Percentiles rank a stretch among this genome's conserved stretches.
Evolutionary conservation across 1,140 invertebrate genomes (phyloP).

Genomic region (Drosophila persimilis): DNA sequence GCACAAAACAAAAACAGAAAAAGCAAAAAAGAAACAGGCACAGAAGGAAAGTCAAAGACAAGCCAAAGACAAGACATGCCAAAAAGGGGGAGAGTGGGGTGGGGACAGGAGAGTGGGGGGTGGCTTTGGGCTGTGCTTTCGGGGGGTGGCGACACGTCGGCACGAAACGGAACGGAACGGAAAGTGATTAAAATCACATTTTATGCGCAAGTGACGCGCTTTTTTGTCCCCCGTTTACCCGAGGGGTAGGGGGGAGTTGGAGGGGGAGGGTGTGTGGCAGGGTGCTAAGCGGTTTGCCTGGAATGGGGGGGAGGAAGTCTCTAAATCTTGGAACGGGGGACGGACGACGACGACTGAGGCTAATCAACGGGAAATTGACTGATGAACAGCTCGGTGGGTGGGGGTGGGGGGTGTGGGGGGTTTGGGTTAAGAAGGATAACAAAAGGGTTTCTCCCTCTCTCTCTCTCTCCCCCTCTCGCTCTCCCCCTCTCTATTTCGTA

Average conservation of each 20-base stretch:
- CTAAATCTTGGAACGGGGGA: background rate
- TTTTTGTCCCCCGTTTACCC: slow-evolving; percentile 12
- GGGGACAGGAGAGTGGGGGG: background rate
- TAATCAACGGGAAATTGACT: slow-evolving; percentile 67
- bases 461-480: too few relatives aligned
- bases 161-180: slow-evolving; percentile 30
- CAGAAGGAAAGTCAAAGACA: slow-evolving; percentile 15
- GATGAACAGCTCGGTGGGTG: background rate
- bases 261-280: too few relatives aligned
- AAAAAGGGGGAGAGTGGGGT: slow-evolving; percentile 1
- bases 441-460: too few relatives aligned
- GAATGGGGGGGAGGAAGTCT: background rate
- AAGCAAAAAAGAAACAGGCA: too few relatives aligned
- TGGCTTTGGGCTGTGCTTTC: too few relatives aligned
- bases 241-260: too few relatives aligned
- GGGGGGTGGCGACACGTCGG: background rate
- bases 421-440: background rate
- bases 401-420: too few relatives aligned
- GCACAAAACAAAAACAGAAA: slow-evolving; percentile 26
- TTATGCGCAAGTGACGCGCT: slow-evolving; percentile 62
- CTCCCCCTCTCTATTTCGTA: slow-evolving; percentile 29
- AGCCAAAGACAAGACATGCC: slow-evolving; percentile 20
- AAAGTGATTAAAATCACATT: slow-evolving; percentile 81
- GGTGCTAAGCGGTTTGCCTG: slow-evolving; percentile 25
- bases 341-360: slow-evolving; percentile 8